A percentile compares a stretch with the other conserved stretches of the same genome.
phyloP scores from a whole-genome alignment of 2,888 invertebrate genomes.

The Cacoxenus indagator region DNA sequence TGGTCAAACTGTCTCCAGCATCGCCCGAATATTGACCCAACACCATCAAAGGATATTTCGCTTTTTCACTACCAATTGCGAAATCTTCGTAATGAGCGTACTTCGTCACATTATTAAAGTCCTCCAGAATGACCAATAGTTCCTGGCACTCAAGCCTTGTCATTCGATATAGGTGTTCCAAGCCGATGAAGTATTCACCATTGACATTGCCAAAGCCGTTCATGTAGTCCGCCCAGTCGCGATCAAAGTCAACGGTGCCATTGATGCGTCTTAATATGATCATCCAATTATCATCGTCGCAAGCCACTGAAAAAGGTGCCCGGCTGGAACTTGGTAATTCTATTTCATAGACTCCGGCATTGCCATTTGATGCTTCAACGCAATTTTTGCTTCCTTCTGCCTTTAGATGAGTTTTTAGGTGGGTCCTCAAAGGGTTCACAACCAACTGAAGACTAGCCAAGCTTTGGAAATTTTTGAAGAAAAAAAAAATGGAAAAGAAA shows the following conservation, averaged over 20 bases:
- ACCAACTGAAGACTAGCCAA: no score
- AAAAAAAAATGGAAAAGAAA: no score
- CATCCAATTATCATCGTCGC: background rate
- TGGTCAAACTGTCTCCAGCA: background rate
- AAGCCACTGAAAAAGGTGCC: background rate
- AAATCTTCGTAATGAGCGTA: background rate
- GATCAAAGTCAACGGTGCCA: background rate
- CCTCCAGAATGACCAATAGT: background rate
- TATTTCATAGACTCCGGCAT: no score
- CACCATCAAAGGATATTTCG: background rate
- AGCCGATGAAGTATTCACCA: background rate
- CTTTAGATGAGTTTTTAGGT: no score
- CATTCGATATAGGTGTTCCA: background rate
- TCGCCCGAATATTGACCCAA: background rate
- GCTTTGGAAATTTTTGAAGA: no score
- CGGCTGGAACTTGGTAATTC: no score
- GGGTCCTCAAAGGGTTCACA: no score
- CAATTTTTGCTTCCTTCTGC: no score
- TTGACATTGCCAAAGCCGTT: background rate
- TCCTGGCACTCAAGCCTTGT: background rate
- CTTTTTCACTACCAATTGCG: background rate
- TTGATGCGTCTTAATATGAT: background rate
- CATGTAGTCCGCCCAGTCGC: background rate
- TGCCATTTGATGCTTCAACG: no score
- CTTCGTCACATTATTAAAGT: background rate